Conservation (phyloP, 2,113 vertebrate genomes). For the Centropristis striata region DNA sequence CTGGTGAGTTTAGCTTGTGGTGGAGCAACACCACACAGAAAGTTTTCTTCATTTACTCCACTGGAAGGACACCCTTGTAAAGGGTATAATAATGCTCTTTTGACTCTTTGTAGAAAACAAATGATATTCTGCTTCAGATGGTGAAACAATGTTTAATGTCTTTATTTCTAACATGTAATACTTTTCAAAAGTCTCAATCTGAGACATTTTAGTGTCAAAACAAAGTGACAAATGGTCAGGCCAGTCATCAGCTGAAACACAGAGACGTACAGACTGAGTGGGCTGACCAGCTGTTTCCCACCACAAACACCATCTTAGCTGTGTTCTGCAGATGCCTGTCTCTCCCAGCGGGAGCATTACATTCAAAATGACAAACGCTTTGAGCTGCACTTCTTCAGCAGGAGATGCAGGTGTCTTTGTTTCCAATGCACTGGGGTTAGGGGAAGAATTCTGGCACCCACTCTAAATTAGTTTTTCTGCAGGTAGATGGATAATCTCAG, state of each 20-base stretch:
- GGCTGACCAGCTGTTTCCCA: constrained; percentile 59
- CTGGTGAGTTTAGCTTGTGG: too few species aligned
- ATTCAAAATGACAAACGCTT: constrained; percentile 72
- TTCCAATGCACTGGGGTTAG: constrained; percentile 53
- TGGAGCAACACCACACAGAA: too few species aligned
- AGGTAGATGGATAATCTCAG: constrained; percentile 38
- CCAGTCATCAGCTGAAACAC: constrained; percentile 7
- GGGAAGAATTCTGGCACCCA: constrained; percentile 62
- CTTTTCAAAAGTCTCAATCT: not conserved
- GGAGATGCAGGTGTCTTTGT: constrained; percentile 79
- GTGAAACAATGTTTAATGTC: not conserved
- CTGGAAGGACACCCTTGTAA: too few species aligned
- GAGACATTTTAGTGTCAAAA: not conserved
- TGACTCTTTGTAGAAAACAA: too few species aligned
- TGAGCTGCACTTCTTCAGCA: constrained; percentile 66
- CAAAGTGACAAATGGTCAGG: not conserved
- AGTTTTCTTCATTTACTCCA: too few species aligned
- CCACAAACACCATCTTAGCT: not conserved
- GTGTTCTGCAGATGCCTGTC: constrained; percentile 28
- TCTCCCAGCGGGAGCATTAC: constrained; percentile 50
- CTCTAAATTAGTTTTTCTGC: constrained; percentile 58
- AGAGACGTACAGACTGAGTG: constrained; percentile 30
- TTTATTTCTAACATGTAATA: not conserved
- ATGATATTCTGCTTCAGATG: not conserved
- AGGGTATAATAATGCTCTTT: too few species aligned